phyloP scores from a whole-genome alignment of 1,140 invertebrate genomes.

The Cyclina sinensis region DNA sequence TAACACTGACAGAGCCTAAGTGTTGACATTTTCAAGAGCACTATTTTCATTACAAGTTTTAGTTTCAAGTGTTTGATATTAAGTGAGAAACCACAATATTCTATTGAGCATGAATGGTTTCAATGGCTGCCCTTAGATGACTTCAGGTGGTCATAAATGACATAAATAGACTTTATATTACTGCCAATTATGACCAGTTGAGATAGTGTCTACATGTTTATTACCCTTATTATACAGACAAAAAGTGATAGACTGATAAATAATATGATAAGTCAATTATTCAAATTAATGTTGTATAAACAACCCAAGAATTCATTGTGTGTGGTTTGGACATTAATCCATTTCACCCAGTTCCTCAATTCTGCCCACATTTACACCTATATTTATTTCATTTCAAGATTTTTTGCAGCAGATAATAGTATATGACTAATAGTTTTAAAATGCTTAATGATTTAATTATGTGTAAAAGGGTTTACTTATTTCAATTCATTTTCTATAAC shows the following conservation, averaged over 20 bases:
- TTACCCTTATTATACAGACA: slow-evolving; percentile 3
- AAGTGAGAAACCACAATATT: slow-evolving; percentile 2
- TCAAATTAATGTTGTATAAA: neutral
- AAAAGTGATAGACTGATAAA: neutral
- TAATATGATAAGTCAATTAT: slow-evolving; percentile 10
- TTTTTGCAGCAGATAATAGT: too few species aligned
- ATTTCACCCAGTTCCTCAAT: too few species aligned
- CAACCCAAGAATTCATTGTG: too few species aligned
- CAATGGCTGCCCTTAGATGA: slow-evolving; percentile 2
- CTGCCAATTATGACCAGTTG: slow-evolving; percentile 28
- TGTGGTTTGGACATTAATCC: too few species aligned
- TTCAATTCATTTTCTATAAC: too few species aligned
- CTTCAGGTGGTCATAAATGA: slow-evolving; percentile 22
- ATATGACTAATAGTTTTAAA: too few species aligned
- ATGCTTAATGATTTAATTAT: too few species aligned
- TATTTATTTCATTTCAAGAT: too few species aligned
- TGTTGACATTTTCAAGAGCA: neutral
- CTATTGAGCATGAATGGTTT: neutral
- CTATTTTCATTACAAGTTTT: neutral
- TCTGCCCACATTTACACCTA: too few species aligned
- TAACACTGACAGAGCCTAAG: too few species aligned
- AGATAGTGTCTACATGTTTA: slow-evolving; percentile 38
- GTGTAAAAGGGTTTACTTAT: too few species aligned
- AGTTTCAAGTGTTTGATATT: neutral
- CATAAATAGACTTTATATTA: slow-evolving; percentile 18